Evolutionary conservation across 2,888 invertebrate genomes (phyloP).

Genomic region (Heliconius ismenius): DNA sequence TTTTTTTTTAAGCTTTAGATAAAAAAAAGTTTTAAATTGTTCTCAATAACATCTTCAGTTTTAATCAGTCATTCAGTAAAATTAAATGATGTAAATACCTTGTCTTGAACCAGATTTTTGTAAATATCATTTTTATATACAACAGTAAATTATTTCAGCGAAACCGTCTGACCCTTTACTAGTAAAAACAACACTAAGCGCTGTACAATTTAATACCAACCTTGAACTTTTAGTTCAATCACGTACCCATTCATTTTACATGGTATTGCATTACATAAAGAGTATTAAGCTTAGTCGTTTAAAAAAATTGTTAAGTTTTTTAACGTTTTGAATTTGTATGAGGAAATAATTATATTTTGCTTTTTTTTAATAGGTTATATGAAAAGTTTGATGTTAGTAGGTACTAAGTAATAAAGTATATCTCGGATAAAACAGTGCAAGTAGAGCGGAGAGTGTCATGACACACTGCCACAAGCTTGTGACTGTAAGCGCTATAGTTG

Average conservation of each 20-base stretch:
- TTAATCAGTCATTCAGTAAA: too few relatives aligned
- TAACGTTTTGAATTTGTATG: constrained; percentile 10
- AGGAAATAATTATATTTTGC: neutral
- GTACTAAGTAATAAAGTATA: neutral
- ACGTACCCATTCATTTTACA: constrained; percentile 7
- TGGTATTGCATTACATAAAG: constrained; percentile 14
- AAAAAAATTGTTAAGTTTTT: neutral
- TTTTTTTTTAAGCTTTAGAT: too few relatives aligned
- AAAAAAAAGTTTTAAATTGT: too few relatives aligned
- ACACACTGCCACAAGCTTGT: too few relatives aligned
- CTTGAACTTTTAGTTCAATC: constrained; percentile 17
- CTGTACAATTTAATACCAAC: constrained; percentile 10
- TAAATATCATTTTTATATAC: neutral
- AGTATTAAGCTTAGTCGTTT: neutral
- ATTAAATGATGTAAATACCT: too few relatives aligned
- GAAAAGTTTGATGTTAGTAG: neutral
- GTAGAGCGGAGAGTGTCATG: too few relatives aligned
- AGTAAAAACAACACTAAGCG: constrained; percentile 2
- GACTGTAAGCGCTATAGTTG: too few relatives aligned
- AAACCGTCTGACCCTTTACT: neutral
- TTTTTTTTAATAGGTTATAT: neutral
- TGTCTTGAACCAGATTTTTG: neutral
- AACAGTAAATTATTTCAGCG: constrained; percentile 1
- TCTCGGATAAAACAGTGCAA: too few relatives aligned
- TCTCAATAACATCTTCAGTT: too few relatives aligned